These are phyloP conservation scores for Acromyrmex echinatior DNA, from an alignment of 1,140 invertebrate species.

Conservation along the genomic window DNA sequence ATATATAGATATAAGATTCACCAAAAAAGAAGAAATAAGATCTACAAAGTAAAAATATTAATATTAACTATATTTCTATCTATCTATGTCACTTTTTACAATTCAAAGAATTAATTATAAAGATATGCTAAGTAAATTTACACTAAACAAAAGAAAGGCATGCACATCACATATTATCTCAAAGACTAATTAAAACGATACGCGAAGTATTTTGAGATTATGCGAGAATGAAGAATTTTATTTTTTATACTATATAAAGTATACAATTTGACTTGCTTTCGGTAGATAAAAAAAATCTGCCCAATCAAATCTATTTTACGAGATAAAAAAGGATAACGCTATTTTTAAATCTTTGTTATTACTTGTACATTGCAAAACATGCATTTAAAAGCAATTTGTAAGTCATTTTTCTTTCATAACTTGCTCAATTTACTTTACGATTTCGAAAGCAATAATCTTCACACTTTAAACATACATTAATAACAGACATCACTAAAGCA, in stretches of 20 bases:
- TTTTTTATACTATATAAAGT: slow-evolving; percentile 8
- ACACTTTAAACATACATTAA: not conserved
- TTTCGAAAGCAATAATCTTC: not conserved
- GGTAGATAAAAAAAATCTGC: not conserved
- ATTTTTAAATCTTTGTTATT: not conserved
- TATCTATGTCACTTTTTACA: slow-evolving; percentile 15
- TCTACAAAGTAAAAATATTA: slow-evolving; percentile 25
- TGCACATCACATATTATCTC: slow-evolving; percentile 17
- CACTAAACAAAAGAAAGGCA: slow-evolving; percentile 4
- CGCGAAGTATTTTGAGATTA: not conserved
- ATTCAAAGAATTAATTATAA: slow-evolving; percentile 23
- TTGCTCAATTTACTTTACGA: not conserved
- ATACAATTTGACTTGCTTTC: not conserved
- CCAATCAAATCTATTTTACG: not conserved
- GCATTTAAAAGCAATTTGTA: not conserved
- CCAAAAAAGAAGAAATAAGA: slow-evolving; percentile 15
- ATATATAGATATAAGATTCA: not conserved
- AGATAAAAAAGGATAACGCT: not conserved
- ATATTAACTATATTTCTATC: slow-evolving; percentile 28
- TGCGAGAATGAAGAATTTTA: not conserved
- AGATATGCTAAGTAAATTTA: slow-evolving; percentile 25
- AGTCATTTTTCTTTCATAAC: not conserved
- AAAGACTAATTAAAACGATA: slow-evolving; percentile 7
- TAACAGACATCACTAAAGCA: not conserved
- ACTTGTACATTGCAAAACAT: not conserved